A percentile compares a stretch with the other conserved stretches of the same genome.
Evolutionary conservation across 1,140 invertebrate species (phyloP).

Genomic region (Drosophila pallidifrons): DNA sequence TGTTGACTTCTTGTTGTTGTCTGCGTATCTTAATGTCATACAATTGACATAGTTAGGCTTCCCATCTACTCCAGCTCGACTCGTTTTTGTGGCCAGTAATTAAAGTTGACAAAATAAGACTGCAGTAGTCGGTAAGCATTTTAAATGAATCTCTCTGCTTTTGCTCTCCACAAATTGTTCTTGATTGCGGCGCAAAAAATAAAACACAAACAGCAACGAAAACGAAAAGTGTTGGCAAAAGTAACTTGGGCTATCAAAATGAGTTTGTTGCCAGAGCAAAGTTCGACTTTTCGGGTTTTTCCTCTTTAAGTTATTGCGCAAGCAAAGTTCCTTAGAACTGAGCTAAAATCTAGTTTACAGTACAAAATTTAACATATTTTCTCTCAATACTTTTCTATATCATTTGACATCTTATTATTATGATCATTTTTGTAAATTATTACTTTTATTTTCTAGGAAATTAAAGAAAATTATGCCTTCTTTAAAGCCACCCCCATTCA

Average conservation of each 20-base stretch:
- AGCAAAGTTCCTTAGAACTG: not conserved
- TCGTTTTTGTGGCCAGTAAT: constrained; percentile 68
- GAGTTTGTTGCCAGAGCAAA: not conserved
- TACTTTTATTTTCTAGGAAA: too few relatives aligned
- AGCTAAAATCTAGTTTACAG: too few relatives aligned
- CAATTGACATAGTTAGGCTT: constrained; percentile 73
- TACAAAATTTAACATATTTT: too few relatives aligned
- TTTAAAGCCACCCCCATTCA: too few relatives aligned
- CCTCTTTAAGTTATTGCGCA: not conserved
- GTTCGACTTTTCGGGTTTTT: not conserved
- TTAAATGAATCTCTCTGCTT: constrained; percentile 40
- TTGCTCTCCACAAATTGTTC: constrained; percentile 41
- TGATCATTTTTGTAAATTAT: too few relatives aligned
- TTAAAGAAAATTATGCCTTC: too few relatives aligned
- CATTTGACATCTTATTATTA: too few relatives aligned
- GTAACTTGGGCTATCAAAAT: constrained; percentile 6
- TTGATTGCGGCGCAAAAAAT: constrained; percentile 8
- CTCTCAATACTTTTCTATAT: too few relatives aligned
- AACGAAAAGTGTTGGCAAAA: constrained; percentile 6
- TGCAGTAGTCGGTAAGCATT: constrained; percentile 43
- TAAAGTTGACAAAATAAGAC: constrained; percentile 73
- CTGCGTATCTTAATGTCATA: constrained; percentile 76
- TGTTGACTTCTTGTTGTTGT: constrained; percentile 12
- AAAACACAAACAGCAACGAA: not conserved
- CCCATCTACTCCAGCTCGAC: constrained; percentile 26